These are phyloP conservation scores for Pimpla rufipes DNA, from an alignment of 2,888 invertebrate species.

Conservation along the genomic window DNA sequence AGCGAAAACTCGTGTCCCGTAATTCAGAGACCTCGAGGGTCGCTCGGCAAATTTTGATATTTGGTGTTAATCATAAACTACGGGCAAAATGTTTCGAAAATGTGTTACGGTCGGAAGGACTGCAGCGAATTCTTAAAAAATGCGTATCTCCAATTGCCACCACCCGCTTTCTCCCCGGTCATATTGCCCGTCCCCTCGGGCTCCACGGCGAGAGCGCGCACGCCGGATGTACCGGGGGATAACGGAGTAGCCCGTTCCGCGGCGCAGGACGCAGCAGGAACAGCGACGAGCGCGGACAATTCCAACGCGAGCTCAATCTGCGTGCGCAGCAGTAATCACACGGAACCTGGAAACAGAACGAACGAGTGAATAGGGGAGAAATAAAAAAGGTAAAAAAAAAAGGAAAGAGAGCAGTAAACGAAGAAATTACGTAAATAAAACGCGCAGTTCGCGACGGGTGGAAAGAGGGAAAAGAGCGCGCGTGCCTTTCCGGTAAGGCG, in stretches of 20 bases:
- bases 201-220: background rate
- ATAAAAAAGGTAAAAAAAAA: constrained; percentile 25
- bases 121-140: background rate
- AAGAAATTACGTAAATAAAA: constrained; percentile 29
- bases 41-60: no score
- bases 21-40: no score
- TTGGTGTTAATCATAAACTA: no score
- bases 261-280: background rate
- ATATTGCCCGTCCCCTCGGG: background rate
- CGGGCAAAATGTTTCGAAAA: no score
- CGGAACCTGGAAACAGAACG: constrained; percentile 30
- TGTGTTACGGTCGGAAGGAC: background rate
- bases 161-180: background rate
- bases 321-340: constrained; percentile 48
- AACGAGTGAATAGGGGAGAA: constrained; percentile 31
- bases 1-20: no score
- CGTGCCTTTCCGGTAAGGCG: background rate
- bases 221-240: constrained; percentile 15
- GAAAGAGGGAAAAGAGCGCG: background rate
- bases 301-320: constrained; percentile 18
- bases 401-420: constrained; percentile 3
- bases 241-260: constrained; percentile 16
- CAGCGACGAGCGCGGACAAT: constrained; percentile 18
- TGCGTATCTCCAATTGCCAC: background rate
- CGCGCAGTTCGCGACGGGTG: no score